These are phyloP conservation scores for Holothuria glaberrima DNA, from an alignment of 35 echinoderm and acorn worm genomes.

Conservation along the genomic window DNA sequence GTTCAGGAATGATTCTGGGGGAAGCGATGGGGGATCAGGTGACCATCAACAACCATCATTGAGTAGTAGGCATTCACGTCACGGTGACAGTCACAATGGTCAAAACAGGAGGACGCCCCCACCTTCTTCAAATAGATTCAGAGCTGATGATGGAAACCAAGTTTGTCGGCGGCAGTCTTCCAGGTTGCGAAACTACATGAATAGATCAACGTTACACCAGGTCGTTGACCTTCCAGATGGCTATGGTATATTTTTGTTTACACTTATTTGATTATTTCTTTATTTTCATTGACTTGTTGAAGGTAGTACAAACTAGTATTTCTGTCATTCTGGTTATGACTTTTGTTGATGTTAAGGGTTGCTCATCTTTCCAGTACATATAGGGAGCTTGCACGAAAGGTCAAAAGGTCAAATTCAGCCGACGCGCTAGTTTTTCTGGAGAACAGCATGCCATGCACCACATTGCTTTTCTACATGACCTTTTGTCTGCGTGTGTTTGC, in stretches of 20 bases:
- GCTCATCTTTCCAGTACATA: too few species aligned
- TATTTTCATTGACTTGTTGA: too few species aligned
- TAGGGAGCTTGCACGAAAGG: too few species aligned
- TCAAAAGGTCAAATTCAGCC: too few species aligned
- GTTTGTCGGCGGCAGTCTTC: constrained; percentile 74
- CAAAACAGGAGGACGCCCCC: constrained; percentile 12
- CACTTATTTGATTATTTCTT: too few species aligned
- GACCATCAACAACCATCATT: constrained; percentile 41
- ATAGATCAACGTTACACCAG: constrained; percentile 90
- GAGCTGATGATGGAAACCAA: constrained; percentile 59
- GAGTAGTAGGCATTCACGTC: constrained; percentile 21
- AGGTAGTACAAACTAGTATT: too few species aligned
- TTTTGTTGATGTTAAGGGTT: too few species aligned
- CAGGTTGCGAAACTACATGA: constrained; percentile 91
- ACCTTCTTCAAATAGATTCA: background rate
- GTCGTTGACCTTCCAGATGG: constrained; percentile 91
- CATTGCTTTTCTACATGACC: too few species aligned
- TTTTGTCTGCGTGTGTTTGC: too few species aligned
- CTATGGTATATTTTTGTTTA: constrained; percentile 64
- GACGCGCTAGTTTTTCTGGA: too few species aligned
- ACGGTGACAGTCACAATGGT: constrained; percentile 27
- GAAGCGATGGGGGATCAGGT: constrained; percentile 53
- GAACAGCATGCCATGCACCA: too few species aligned
- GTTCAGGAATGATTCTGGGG: constrained; percentile 43
- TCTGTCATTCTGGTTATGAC: too few species aligned